Conservation (phyloP, 2,888 invertebrate species). For the Hypomecis punctinalis region DNA sequence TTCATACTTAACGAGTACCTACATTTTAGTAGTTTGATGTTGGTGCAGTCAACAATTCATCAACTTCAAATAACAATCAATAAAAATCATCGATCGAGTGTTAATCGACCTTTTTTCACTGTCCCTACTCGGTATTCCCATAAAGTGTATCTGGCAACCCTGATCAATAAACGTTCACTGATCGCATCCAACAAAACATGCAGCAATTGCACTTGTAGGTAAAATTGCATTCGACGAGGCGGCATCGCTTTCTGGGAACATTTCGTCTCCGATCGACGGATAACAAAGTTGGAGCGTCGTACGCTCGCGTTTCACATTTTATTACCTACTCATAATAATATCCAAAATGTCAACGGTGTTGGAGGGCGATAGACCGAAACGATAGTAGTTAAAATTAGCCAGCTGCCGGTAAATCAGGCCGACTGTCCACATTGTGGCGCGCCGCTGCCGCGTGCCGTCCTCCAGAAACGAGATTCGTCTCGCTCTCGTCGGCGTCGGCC, state of each 20-base stretch:
- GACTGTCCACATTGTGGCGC: constrained; percentile 28
- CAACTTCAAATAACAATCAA: too few relatives aligned
- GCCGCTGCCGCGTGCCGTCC: constrained; percentile 11
- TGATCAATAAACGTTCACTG: not conserved
- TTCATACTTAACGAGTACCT: too few relatives aligned
- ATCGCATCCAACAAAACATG: not conserved
- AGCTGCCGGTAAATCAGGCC: constrained; percentile 35
- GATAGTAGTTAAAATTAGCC: constrained; percentile 36
- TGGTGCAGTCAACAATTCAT: too few relatives aligned
- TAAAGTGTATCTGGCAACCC: too few relatives aligned
- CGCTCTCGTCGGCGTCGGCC: too few relatives aligned
- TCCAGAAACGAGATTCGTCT: too few relatives aligned
- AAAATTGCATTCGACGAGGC: not conserved
- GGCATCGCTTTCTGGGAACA: not conserved
- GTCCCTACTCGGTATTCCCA: too few relatives aligned
- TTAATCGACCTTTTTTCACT: too few relatives aligned
- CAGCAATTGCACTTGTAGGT: not conserved
- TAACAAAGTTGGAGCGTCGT: not conserved
- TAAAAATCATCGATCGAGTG: too few relatives aligned
- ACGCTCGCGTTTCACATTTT: not conserved
- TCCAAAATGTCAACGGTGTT: constrained; percentile 12
- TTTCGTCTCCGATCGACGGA: not conserved
- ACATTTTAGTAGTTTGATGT: too few relatives aligned
- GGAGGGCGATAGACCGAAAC: constrained; percentile 20
- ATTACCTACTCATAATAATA: constrained; percentile 9